These are phyloP conservation scores for Nymphalis io DNA, from an alignment of 1,140 invertebrate species.

Conservation along the genomic window DNA sequence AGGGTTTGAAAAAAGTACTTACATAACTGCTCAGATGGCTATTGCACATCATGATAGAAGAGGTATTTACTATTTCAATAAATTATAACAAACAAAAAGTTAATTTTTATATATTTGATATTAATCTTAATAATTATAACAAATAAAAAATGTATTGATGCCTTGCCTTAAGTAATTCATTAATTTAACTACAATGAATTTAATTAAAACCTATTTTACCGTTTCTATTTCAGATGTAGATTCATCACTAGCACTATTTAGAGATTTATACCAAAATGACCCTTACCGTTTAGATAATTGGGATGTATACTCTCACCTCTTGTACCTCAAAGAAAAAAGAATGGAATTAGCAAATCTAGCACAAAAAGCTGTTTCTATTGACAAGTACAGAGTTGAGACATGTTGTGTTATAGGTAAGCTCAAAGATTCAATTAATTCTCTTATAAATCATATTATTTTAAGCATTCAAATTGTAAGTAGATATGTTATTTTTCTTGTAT, in stretches of 20 bases:
- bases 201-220: not conserved
- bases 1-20: slow-evolving; percentile 93
- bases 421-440: not conserved
- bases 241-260: slow-evolving; percentile 92
- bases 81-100: not conserved
- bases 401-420: slow-evolving; percentile 97
- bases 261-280: slow-evolving; percentile 90
- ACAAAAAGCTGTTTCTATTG: slow-evolving; percentile 95
- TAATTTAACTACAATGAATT: too few species aligned
- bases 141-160: too few species aligned
- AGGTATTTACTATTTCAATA: slow-evolving; percentile 81
- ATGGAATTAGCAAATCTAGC: slow-evolving; percentile 96
- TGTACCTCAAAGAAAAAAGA: slow-evolving; percentile 96
- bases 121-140: too few species aligned
- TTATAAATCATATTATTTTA: too few species aligned
- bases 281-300: slow-evolving; percentile 97
- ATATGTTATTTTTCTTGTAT: not conserved
- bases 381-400: slow-evolving; percentile 98
- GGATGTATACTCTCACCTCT: slow-evolving; percentile 97
- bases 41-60: slow-evolving; percentile 95
- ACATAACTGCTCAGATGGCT: slow-evolving; percentile 95
- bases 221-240: slow-evolving; percentile 89
- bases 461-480: too few species aligned
- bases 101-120: too few species aligned
- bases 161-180: too few species aligned